Conservation (phyloP, 92 coral and sea anemone genomes). For the Phymanthus crucifer region DNA sequence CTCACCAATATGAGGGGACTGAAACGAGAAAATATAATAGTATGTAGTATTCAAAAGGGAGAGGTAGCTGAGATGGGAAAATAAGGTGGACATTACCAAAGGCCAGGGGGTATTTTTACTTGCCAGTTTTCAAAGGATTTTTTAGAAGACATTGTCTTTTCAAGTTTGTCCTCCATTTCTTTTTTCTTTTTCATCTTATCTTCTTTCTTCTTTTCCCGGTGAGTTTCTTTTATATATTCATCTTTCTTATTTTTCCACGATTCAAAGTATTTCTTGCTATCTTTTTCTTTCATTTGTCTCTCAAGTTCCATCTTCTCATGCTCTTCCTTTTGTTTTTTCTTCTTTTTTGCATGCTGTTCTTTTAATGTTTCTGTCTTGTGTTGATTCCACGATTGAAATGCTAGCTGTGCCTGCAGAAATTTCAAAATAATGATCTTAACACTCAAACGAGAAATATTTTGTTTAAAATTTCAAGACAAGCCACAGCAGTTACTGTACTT, state of each 20-base stretch:
- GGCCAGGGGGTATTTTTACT: constrained; percentile 8
- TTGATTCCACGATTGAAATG: constrained; percentile 74
- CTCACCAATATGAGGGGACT: no score
- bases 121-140: constrained; percentile 82
- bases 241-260: constrained; percentile 81
- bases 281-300: constrained; percentile 58
- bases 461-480: neutral
- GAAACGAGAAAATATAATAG: no score
- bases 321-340: constrained; percentile 59
- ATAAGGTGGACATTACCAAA: no score
- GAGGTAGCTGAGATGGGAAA: no score
- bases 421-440: neutral
- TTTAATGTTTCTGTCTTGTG: constrained; percentile 55
- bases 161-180: constrained; percentile 65
- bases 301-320: constrained; percentile 67
- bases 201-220: constrained; percentile 53
- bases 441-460: neutral
- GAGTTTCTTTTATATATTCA: constrained; percentile 59
- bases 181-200: constrained; percentile 42
- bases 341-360: constrained; percentile 50
- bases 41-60: no score
- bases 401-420: constrained; percentile 66
- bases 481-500: no score
- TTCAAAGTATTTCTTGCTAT: constrained; percentile 73
- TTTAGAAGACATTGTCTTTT: constrained; percentile 45